Evolutionary conservation across 2,113 vertebrate genomes (phyloP), one percentile per base, ranked within the genome.

Genomic region (Lethenteron reissneri): DNA sequence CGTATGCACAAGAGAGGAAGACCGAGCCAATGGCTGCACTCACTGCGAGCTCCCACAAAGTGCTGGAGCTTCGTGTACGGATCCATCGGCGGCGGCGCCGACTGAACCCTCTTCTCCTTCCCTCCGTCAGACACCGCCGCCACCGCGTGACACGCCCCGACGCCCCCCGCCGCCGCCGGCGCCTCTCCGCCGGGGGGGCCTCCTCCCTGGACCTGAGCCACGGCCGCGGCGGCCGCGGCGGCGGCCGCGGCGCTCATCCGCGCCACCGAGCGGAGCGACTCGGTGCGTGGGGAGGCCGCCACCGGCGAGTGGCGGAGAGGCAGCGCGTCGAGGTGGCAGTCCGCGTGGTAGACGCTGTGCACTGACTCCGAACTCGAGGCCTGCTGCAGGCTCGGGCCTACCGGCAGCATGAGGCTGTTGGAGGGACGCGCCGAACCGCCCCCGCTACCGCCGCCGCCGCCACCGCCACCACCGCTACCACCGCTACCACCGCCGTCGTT

Each of bases 121-220:
- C 41, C 41, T 41, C 41, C 41, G 41, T 41, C 41, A 41, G 41
- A 41, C 41, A 41, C 41, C 41, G 41, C 5, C 41, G 41, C 5
- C 41, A 41, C 41, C 41, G 6, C 41, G 6, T 7, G 41, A 41
- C 41, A 41, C 3, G 41, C 41, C 5, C 41, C 41, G 41, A 6
- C 41, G 41, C 41, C 41, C 41, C n/a, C 41, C 41, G 10, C 10
- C 3, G 9, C 12, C 58, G 7, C 21, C 74, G 80, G 77, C 76
- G 95, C 92, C 83, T 90, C 82, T 97, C 96, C 74, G 88, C 84
- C 0, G 92, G 92, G 15, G n/a, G 94, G 81, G 96, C 95, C 76
- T 95, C 78, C 76, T 90, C 95, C 75, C 95, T 84, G 1, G 91
- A 91, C 92, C 92, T 96, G 73, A 88, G 81, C 73, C 90, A 86